Evolutionary conservation across 1,140 invertebrate species (phyloP).

Genomic region (Dendroctonus valens): DNA sequence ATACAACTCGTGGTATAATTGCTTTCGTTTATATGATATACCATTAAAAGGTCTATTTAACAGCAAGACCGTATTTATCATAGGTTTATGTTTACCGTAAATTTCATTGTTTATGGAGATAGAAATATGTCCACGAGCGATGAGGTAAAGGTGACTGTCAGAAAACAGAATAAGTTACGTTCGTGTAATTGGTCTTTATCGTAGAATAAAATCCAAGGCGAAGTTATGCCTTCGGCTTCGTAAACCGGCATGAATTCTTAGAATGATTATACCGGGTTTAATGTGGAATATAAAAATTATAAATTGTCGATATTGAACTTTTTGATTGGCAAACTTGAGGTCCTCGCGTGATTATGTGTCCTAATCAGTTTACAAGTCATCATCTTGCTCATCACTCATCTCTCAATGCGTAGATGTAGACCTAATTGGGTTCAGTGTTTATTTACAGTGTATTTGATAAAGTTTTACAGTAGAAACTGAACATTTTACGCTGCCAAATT

Average conservation of each 20-base stretch:
- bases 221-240: background rate
- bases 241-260: constrained; percentile 9
- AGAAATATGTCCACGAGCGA: constrained; percentile 2
- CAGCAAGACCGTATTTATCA: too few relatives aligned
- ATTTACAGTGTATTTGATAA: too few relatives aligned
- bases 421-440: too few relatives aligned
- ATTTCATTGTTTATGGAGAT: constrained; percentile 1
- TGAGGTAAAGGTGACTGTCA: constrained; percentile 4
- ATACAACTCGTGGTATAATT: too few relatives aligned
- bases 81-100: background rate
- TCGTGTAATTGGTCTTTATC: constrained; percentile 11
- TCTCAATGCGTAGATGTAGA: too few relatives aligned
- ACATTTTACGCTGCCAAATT: too few relatives aligned
- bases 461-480: too few relatives aligned
- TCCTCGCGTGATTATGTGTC: too few relatives aligned
- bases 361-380: too few relatives aligned
- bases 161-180: constrained; percentile 10
- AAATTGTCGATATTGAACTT: background rate
- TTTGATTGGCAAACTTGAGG: constrained; percentile 1
- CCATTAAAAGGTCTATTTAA: too few relatives aligned
- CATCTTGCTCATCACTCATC: too few relatives aligned
- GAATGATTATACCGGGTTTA: constrained; percentile 8
- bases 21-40: too few relatives aligned
- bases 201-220: constrained; percentile 11
- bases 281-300: constrained; percentile 1